Evolutionary conservation across 1,140 invertebrate species (phyloP).

Genomic region (Habropoda laboriosa): DNA sequence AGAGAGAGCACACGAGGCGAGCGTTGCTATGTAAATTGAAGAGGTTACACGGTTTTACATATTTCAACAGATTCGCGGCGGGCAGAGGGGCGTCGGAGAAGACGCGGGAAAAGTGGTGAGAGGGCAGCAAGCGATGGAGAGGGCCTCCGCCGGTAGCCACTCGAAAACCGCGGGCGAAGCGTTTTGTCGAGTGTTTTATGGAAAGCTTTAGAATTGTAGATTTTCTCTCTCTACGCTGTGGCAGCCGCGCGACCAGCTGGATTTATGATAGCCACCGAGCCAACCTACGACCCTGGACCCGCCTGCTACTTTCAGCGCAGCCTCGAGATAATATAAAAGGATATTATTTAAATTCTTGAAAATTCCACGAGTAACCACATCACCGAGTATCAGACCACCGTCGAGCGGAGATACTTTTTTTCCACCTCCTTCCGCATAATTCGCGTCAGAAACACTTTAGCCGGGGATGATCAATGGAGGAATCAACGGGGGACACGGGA

Average conservation of each 20-base stretch:
- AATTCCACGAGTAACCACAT: slow-evolving; percentile 41
- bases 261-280: slow-evolving; percentile 69
- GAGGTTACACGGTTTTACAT: slow-evolving; percentile 82
- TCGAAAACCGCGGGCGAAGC: slow-evolving; percentile 80
- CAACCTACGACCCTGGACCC: slow-evolving; percentile 29
- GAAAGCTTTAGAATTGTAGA: slow-evolving; percentile 82
- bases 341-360: slow-evolving; percentile 75
- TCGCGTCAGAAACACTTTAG: slow-evolving; percentile 70
- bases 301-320: slow-evolving; percentile 52
- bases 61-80: slow-evolving; percentile 78
- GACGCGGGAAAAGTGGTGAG: slow-evolving; percentile 27
- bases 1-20: slow-evolving; percentile 40
- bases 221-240: slow-evolving; percentile 67
- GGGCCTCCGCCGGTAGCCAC: slow-evolving; percentile 62
- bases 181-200: slow-evolving; percentile 81
- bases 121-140: slow-evolving; percentile 28
- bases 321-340: slow-evolving; percentile 64
- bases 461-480: slow-evolving; percentile 59
- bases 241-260: slow-evolving; percentile 50
- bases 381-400: background rate
- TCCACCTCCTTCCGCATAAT: slow-evolving; percentile 60
- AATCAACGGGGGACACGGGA: background rate
- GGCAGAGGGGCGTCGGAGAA: slow-evolving; percentile 27
- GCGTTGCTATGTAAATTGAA: slow-evolving; percentile 80
- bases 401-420: background rate